Evolutionary conservation across 2,888 invertebrate genomes (phyloP).

Genomic region (Mesorhabditis belari): DNA sequence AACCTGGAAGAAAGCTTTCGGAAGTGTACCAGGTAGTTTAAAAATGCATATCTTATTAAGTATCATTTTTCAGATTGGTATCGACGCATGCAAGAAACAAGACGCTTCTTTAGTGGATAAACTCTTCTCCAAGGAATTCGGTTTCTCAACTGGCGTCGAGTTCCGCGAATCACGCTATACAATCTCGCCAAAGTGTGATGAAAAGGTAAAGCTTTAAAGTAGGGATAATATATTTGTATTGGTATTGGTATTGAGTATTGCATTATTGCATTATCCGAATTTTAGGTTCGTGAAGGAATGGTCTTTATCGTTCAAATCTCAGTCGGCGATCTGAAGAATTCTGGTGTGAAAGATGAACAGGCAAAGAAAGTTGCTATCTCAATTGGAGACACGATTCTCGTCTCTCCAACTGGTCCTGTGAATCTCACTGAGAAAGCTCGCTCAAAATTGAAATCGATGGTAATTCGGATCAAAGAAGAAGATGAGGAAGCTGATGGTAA

Average conservation of each 20-base stretch:
- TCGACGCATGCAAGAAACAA: slow-evolving; percentile 75
- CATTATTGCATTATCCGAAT: background rate
- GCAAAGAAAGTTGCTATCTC: slow-evolving; percentile 83
- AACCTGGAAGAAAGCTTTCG: slow-evolving; percentile 70
- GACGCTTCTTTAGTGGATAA: slow-evolving; percentile 78
- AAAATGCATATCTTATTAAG: no score
- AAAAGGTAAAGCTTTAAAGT: slow-evolving; percentile 63
- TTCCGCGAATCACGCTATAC: slow-evolving; percentile 89
- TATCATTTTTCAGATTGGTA: no score
- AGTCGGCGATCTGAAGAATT: slow-evolving; percentile 74
- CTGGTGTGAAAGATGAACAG: slow-evolving; percentile 72
- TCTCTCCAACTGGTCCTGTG: slow-evolving; percentile 55
- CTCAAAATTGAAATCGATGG: slow-evolving; percentile 31
- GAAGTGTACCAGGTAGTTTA: slow-evolving; percentile 84
- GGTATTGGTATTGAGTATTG: background rate
- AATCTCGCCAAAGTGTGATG: slow-evolving; percentile 80
- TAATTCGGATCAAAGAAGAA: slow-evolving; percentile 31
- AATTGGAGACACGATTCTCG: slow-evolving; percentile 91
- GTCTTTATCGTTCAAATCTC: slow-evolving; percentile 92
- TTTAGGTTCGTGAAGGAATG: slow-evolving; percentile 65
- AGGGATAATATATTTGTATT: background rate
- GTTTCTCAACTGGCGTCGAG: slow-evolving; percentile 92
- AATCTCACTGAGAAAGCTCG: slow-evolving; percentile 72
- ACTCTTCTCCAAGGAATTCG: slow-evolving; percentile 71
- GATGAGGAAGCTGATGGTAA: slow-evolving; percentile 6